These are phyloP conservation scores for Deilephila porcellus DNA, from an alignment of 2,888 invertebrate genomes.

Conservation along the genomic window DNA sequence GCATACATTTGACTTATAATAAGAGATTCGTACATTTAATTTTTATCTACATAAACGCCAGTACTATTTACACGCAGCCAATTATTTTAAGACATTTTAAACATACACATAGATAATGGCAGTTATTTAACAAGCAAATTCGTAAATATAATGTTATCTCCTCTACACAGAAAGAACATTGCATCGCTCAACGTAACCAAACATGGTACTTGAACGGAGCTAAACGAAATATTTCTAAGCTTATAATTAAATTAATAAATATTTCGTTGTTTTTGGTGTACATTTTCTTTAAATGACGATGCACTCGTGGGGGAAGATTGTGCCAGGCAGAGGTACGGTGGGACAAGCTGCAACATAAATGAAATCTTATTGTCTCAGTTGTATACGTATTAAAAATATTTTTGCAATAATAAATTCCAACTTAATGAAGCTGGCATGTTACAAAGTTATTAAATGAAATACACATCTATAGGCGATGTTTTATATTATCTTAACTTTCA, in stretches of 20 bases:
- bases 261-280: not conserved
- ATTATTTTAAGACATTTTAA: not conserved
- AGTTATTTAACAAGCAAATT: conserved; percentile 6
- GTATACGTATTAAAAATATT: too few species aligned
- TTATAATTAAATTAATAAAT: conserved; percentile 31
- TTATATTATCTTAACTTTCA: too few species aligned
- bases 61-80: conserved; percentile 10
- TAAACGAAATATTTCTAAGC: conserved; percentile 27
- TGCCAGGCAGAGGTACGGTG: conserved; percentile 68
- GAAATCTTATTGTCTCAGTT: conserved; percentile 4
- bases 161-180: not conserved
- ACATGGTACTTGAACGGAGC: not conserved
- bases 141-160: conserved; percentile 7
- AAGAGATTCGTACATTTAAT: conserved; percentile 2
- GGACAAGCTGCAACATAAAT: conserved; percentile 86
- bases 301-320: conserved; percentile 87
- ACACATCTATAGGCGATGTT: too few species aligned
- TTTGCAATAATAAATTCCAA: too few species aligned
- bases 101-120: conserved; percentile 8
- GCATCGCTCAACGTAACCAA: not conserved
- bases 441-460: too few species aligned
- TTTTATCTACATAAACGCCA: conserved; percentile 4
- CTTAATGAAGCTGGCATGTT: too few species aligned
- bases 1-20: not conserved
- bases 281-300: conserved; percentile 85